A percentile compares a stretch with the other conserved stretches of the same genome.
Evolutionary conservation across 2,797 vertebrate species (phyloP).

Genomic region (Clarias platycephalus): DNA sequence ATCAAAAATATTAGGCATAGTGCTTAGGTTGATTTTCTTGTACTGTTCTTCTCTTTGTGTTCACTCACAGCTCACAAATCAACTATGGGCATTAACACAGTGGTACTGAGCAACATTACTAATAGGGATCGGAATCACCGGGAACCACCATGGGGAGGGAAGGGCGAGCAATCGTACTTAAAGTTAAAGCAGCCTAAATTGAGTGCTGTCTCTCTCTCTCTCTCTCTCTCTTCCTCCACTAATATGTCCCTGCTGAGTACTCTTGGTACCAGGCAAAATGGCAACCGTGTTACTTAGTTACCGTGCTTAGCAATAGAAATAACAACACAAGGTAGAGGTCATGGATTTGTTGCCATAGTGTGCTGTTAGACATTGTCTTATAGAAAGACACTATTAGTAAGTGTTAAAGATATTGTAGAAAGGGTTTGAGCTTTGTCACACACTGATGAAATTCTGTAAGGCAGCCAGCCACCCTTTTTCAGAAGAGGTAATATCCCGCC

Average conservation of each 20-base stretch:
- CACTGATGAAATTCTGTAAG: constrained; percentile 2
- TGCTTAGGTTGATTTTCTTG: too few species aligned
- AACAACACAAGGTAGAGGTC: neutral
- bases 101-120: too few species aligned
- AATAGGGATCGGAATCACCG: too few species aligned
- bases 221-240: neutral
- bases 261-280: neutral
- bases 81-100: too few species aligned
- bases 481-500: neutral
- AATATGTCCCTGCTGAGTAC: neutral
- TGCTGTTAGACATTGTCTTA: neutral
- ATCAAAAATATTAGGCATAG: too few species aligned
- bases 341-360: neutral
- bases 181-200: neutral
- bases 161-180: too few species aligned
- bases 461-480: neutral
- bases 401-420: neutral
- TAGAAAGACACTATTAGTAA: neutral
- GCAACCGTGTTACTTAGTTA: neutral
- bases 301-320: neutral
- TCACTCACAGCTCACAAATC: too few species aligned
- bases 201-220: too few species aligned
- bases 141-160: too few species aligned
- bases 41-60: too few species aligned
- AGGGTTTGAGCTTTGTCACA: neutral